Percentiles rank a stretch among this genome's conserved stretches.
Evolutionary conservation across 1,140 invertebrate genomes (phyloP).

Genomic region (Drosophila eugracilis): DNA sequence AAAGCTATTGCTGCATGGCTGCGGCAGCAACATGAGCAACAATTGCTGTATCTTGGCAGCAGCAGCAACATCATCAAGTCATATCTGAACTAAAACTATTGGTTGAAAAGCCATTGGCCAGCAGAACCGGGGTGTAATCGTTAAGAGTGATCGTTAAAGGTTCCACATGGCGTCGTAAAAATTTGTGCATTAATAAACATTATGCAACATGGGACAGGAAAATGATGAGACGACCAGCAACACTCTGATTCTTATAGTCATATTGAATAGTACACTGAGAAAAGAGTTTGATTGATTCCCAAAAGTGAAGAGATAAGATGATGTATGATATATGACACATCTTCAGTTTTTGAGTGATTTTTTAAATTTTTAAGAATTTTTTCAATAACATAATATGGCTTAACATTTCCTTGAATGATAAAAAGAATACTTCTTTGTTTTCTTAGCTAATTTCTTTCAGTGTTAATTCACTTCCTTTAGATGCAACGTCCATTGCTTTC

Average conservation of each 20-base stretch:
- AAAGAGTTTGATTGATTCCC: neutral
- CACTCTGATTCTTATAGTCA: constrained; percentile 11
- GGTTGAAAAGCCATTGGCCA: constrained; percentile 50
- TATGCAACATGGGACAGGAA: constrained; percentile 71
- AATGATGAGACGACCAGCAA: constrained; percentile 45
- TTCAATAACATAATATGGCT: too few species aligned
- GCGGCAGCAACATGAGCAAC: constrained; percentile 3
- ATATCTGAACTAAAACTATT: constrained; percentile 41
- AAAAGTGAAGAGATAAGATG: too few species aligned
- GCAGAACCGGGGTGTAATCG: constrained; percentile 45
- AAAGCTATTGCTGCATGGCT: constrained; percentile 52
- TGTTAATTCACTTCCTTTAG: neutral
- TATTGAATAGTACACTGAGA: constrained; percentile 27
- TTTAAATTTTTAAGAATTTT: too few species aligned
- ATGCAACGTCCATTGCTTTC: constrained; percentile 6
- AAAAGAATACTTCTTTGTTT: too few species aligned
- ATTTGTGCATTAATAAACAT: constrained; percentile 80
- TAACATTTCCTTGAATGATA: too few species aligned
- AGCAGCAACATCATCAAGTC: constrained; percentile 6
- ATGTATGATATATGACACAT: too few species aligned
- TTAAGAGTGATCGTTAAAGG: constrained; percentile 73
- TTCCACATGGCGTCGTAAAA: constrained; percentile 61
- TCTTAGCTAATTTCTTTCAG: constrained; percentile 1
- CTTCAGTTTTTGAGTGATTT: too few species aligned
- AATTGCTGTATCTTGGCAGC: neutral